A percentile compares a stretch with the other conserved stretches of the same genome.
These are phyloP conservation scores for Micropoecilia bifurca DNA, from an alignment of 2,797 vertebrate species.

Conservation along the genomic window DNA sequence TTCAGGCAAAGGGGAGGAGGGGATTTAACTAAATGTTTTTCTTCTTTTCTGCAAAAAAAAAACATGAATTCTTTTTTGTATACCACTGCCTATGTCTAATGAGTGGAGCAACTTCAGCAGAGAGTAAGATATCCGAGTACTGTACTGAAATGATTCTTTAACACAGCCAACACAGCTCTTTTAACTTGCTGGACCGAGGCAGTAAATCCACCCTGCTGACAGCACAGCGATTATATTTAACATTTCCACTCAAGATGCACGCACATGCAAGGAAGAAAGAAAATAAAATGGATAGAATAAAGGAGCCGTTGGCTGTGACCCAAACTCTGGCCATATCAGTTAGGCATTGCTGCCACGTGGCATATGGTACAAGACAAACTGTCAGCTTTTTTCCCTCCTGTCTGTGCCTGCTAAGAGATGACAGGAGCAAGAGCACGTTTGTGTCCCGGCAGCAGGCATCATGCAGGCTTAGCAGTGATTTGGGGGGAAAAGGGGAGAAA, in stretches of 20 bases:
- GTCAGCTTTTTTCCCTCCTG: constrained; percentile 76
- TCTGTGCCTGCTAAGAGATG: constrained; percentile 71
- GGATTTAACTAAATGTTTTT: constrained; percentile 26
- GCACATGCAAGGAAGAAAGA: constrained; percentile 65
- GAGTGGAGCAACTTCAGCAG: constrained; percentile 36
- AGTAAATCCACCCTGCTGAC: constrained; percentile 64
- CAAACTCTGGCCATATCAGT: constrained; percentile 79
- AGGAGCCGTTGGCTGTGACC: constrained; percentile 76
- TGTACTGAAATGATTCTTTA: constrained; percentile 64
- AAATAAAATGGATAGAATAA: constrained; percentile 61
- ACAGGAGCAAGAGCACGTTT: constrained; percentile 76
- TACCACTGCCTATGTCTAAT: constrained; percentile 29
- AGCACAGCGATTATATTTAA: constrained; percentile 72
- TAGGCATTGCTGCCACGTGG: constrained; percentile 83
- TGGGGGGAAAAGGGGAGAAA: constrained; percentile 79
- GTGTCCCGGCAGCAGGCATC: constrained; percentile 80
- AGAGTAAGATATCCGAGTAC: constrained; percentile 41
- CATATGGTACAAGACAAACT: constrained; percentile 88
- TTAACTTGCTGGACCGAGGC: constrained; percentile 41
- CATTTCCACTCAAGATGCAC: constrained; percentile 72
- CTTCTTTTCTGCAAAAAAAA: background rate
- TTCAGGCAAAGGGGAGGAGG: constrained; percentile 38
- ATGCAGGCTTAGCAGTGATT: constrained; percentile 80
- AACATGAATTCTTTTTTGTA: constrained; percentile 18
- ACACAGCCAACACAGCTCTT: constrained; percentile 67